These are phyloP conservation scores for Phycodurus eques DNA, from an alignment of 2,113 vertebrate species.

Conservation along the genomic window DNA sequence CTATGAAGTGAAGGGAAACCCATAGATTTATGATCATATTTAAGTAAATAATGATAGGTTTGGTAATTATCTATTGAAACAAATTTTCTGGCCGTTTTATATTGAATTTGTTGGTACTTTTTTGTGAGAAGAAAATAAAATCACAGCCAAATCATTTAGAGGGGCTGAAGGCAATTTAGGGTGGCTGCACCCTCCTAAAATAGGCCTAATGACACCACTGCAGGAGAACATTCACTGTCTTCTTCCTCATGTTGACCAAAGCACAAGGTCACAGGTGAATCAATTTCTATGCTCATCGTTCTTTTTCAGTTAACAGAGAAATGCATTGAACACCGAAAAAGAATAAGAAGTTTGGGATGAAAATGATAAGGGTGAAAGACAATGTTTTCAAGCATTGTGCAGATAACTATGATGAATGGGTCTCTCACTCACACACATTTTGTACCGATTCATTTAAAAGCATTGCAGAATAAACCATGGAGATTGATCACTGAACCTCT, in stretches of 20 bases:
- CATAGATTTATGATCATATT: too few species aligned
- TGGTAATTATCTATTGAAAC: too few species aligned
- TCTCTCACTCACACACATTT: slow-evolving; percentile 34
- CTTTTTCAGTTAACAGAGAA: slow-evolving; percentile 22
- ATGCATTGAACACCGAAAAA: slow-evolving; percentile 4
- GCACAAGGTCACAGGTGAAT: slow-evolving; percentile 37
- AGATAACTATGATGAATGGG: slow-evolving; percentile 44
- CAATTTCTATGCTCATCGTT: slow-evolving; percentile 8
- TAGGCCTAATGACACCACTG: too few species aligned
- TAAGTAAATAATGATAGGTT: too few species aligned
- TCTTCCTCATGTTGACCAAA: slow-evolving; percentile 4
- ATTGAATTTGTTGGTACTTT: too few species aligned
- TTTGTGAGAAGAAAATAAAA: too few species aligned
- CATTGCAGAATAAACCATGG: slow-evolving; percentile 37
- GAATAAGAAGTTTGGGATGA: not conserved
- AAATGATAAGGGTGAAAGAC: slow-evolving; percentile 32
- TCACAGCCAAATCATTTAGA: too few species aligned
- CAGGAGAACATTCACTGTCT: not conserved
- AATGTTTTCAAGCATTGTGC: slow-evolving; percentile 18
- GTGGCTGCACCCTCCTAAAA: too few species aligned
- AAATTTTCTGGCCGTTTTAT: too few species aligned
- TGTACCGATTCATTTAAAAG: slow-evolving; percentile 41
- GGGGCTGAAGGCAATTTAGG: too few species aligned
- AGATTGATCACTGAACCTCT: slow-evolving; percentile 38
- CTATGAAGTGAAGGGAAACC: too few species aligned